A percentile compares a stretch with the other conserved stretches of the same genome.
These are phyloP conservation scores for Arge pagana DNA, from an alignment of 2,888 invertebrate species.

Conservation along the genomic window DNA sequence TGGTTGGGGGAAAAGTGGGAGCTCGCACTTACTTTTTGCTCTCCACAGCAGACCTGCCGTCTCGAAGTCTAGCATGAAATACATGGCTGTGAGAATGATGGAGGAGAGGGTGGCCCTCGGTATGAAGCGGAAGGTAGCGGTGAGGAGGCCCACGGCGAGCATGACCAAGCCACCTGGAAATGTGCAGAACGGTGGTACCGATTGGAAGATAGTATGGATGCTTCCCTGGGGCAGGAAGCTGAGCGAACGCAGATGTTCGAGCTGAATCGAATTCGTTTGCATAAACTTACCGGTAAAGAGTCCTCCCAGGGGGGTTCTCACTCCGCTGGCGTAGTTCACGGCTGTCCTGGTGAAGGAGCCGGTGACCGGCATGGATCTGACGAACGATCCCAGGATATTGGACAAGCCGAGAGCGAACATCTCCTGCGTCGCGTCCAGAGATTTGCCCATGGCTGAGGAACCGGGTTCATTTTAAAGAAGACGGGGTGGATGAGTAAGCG, in stretches of 20 bases:
- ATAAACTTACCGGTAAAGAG: slow-evolving; percentile 63
- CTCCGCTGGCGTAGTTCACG: slow-evolving; percentile 87
- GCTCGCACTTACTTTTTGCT: slow-evolving; percentile 57
- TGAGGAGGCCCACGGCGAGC: slow-evolving; percentile 61
- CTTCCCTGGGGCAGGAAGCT: not conserved
- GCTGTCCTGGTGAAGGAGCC: slow-evolving; percentile 86
- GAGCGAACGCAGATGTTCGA: too few relatives aligned
- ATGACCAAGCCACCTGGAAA: slow-evolving; percentile 60
- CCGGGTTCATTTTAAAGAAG: too few relatives aligned
- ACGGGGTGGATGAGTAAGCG: too few relatives aligned
- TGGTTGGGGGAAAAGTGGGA: not conserved
- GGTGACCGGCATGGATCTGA: slow-evolving; percentile 82
- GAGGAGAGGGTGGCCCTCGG: slow-evolving; percentile 64
- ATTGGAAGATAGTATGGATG: not conserved
- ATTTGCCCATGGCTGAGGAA: slow-evolving; percentile 69
- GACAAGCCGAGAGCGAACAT: slow-evolving; percentile 82
- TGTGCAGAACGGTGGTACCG: not conserved
- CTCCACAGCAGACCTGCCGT: slow-evolving; percentile 59
- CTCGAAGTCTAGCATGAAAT: slow-evolving; percentile 62
- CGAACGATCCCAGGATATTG: slow-evolving; percentile 79
- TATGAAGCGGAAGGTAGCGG: slow-evolving; percentile 62
- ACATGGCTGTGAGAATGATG: slow-evolving; percentile 66
- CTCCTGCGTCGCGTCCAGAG: slow-evolving; percentile 86
- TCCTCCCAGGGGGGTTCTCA: slow-evolving; percentile 79
- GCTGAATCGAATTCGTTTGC: not conserved